Percentiles rank a stretch among this genome's conserved stretches.
These are phyloP conservation scores for Limnodromus scolopaceus DNA, from an alignment of 2,797 vertebrate species.

Conservation along the genomic window DNA sequence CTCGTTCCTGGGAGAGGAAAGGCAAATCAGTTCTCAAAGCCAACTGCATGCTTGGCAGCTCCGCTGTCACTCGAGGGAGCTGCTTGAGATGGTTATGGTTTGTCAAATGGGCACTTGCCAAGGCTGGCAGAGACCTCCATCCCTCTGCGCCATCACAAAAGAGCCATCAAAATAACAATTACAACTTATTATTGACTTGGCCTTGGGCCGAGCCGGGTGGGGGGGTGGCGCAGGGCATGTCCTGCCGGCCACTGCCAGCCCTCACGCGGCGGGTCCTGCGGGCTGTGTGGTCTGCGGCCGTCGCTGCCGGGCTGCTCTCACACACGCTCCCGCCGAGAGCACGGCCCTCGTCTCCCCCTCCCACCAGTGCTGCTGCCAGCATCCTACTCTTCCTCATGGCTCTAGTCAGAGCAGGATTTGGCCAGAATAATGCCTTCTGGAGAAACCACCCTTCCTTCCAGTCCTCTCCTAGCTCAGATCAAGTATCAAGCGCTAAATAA, in stretches of 20 bases:
- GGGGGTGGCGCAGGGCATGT: not conserved
- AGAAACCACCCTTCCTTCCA: constrained; percentile 15
- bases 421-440: constrained; percentile 7
- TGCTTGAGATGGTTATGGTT: not conserved
- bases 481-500: not conserved
- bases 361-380: not conserved
- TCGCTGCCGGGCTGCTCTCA: not conserved
- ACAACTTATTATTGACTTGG: not conserved
- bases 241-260: not conserved
- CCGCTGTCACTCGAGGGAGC: not conserved
- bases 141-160: not conserved
- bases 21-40: not conserved
- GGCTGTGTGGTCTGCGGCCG: not conserved
- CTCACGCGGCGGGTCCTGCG: fast-evolving
- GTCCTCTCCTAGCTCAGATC: not conserved
- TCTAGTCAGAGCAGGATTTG: constrained; percentile 24
- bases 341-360: not conserved
- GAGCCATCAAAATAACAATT: not conserved
- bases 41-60: not conserved
- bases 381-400: not conserved
- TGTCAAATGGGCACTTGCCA: not conserved
- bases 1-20: not conserved
- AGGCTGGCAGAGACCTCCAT: constrained; percentile 7
- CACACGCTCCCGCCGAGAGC: not conserved
- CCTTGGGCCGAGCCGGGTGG: fast-evolving